A percentile compares a stretch with the other conserved stretches of the same genome.
These are phyloP conservation scores for Aspidiotus rigidus DNA, from an alignment of 2,888 invertebrate genomes.

Conservation along the genomic window DNA sequence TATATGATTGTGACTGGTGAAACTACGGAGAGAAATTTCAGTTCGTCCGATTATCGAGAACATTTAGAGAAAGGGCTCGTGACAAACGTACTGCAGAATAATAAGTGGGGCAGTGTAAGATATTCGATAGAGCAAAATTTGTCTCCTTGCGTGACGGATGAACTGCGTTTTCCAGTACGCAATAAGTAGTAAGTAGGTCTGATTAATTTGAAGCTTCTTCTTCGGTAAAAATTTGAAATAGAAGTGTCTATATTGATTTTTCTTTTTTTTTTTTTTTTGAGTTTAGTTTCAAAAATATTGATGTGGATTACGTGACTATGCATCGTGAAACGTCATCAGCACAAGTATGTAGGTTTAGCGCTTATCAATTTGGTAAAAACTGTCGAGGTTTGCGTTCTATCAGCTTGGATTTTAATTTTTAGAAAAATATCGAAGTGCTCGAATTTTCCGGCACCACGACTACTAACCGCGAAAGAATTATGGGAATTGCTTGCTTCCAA, in stretches of 20 bases:
- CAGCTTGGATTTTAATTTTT: conserved; percentile 9
- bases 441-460: conserved; percentile 37
- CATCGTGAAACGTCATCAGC: too few relatives aligned
- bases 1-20: conserved; percentile 17
- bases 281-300: too few relatives aligned
- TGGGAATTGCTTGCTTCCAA: conserved; percentile 38
- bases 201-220: too few relatives aligned
- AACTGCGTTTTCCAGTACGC: too few relatives aligned
- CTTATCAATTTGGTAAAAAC: too few relatives aligned
- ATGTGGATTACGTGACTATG: too few relatives aligned
- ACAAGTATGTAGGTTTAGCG: too few relatives aligned
- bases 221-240: too few relatives aligned
- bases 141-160: too few relatives aligned
- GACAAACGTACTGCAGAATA: conserved; percentile 31
- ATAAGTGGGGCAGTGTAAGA: conserved; percentile 28
- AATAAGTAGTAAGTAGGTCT: too few relatives aligned
- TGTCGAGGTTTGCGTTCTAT: not conserved
- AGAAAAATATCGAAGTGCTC: conserved; percentile 15
- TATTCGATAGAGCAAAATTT: not conserved
- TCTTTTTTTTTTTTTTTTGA: too few relatives aligned
- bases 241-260: too few relatives aligned
- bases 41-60: conserved; percentile 9
- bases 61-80: conserved; percentile 31
- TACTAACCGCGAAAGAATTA: conserved; percentile 37
- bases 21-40: not conserved